Conservation (phyloP, 2,888 invertebrate genomes). For the Agonopterix arenella region DNA sequence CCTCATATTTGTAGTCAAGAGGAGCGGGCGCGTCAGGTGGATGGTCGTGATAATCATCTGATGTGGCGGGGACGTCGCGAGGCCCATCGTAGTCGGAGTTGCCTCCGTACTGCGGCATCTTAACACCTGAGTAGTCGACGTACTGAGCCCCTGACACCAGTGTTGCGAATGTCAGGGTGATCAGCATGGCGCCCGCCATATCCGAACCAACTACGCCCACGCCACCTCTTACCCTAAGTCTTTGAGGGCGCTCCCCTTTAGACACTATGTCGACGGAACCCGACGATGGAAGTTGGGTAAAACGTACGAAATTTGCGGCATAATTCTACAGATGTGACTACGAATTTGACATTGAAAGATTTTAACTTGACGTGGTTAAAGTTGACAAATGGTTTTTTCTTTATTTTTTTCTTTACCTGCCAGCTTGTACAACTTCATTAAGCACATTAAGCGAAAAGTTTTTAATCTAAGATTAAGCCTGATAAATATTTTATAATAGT, state of each 20-base stretch:
- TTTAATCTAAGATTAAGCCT: no score
- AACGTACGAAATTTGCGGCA: constrained; percentile 35
- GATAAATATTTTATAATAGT: no score
- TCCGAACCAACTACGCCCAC: constrained; percentile 14
- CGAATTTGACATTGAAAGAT: constrained; percentile 53
- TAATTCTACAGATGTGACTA: constrained; percentile 46
- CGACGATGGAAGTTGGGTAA: constrained; percentile 14
- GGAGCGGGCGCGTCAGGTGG: constrained; percentile 41
- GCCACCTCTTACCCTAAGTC: neutral
- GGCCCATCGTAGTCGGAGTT: constrained; percentile 33
- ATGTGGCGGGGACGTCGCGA: constrained; percentile 13
- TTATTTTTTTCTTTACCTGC: neutral
- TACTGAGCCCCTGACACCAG: constrained; percentile 30
- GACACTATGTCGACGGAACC: constrained; percentile 13
- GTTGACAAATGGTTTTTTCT: neutral
- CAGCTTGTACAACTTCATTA: neutral
- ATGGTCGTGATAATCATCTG: constrained; percentile 43
- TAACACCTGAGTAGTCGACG: constrained; percentile 45
- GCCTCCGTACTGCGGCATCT: constrained; percentile 50
- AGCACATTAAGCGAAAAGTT: no score
- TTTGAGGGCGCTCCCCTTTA: neutral
- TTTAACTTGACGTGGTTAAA: constrained; percentile 2
- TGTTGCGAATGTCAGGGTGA: constrained; percentile 26
- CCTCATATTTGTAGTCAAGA: constrained; percentile 55
- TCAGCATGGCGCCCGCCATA: constrained; percentile 20